phyloP scores from a whole-genome alignment of 2,888 invertebrate genomes.

The Pristionchus exspectatus region DNA sequence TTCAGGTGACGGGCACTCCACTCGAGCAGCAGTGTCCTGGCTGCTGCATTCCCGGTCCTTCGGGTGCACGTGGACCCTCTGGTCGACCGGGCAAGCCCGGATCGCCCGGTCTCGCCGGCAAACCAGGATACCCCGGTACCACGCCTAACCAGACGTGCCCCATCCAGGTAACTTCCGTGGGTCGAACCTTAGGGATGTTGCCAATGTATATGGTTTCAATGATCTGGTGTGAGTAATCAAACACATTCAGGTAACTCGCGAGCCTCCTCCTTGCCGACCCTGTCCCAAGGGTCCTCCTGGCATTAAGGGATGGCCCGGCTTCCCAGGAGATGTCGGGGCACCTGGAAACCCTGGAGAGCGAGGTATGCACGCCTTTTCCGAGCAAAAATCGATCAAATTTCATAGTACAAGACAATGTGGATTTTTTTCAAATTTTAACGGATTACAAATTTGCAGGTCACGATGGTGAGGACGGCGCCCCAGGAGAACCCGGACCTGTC shows the following conservation, averaged over 20 bases:
- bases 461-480: conserved; percentile 77
- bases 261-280: conserved; percentile 78
- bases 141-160: conserved; percentile 79
- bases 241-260: conserved; percentile 62
- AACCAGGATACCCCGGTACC: conserved; percentile 75
- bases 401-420: neutral
- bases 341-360: conserved; percentile 66
- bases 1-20: conserved; percentile 75
- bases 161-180: conserved; percentile 61
- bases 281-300: conserved; percentile 74
- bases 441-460: conserved; percentile 61
- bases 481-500: conserved; percentile 58
- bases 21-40: conserved; percentile 78
- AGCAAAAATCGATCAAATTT: neutral
- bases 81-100: conserved; percentile 77
- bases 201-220: conserved; percentile 75
- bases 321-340: conserved; percentile 78
- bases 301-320: conserved; percentile 77
- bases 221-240: conserved; percentile 56
- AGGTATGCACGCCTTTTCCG: neutral
- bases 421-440: neutral
- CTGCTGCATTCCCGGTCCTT: conserved; percentile 65
- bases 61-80: conserved; percentile 77
- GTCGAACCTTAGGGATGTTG: conserved; percentile 46
- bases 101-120: conserved; percentile 74